Base-by-base conservation (phyloP, 2,797 vertebrate genomes). In the Cichlasoma orientale region DNA sequence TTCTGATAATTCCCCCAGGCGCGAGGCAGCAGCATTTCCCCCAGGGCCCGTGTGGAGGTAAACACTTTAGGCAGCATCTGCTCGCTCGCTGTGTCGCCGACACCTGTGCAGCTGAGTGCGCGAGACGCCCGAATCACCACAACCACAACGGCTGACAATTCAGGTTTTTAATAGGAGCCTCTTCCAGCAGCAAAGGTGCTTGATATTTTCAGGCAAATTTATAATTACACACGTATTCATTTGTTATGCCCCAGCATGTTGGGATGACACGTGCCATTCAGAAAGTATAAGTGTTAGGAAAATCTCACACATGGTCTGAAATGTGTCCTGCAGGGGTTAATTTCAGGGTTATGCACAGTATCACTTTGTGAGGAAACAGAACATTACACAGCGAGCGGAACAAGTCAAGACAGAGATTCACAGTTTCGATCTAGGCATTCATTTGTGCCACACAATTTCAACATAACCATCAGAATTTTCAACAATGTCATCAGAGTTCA, bases 1-100 rank as follows among this genome's bases (percentile, higher is more conserved):
- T 66, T 80, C 79, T 74, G 86, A 82, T 75, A 16, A 84, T 72
- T 81, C 88, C 80, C 33, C 85, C 74, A 31, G 74, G 58, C 81
- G 77, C 53, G 36, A 75, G 78, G 73, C 61, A 56, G 69, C 47
- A 13, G 33, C 68, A 71, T 79, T 66, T 83, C 88, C 82, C 82
- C 84, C 50, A 4, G 80, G 80, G 87, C 82, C 85, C 70, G 25
- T 47, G 74, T 52, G 75, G 86, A 82, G 79, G 80, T 72, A 71
- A 83, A 75, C 27, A 76, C 55, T 56, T 76, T 18, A 59, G 50
- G 54, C 70, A 55, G 74, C 88, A 83, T 83, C 82, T 88, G 85
- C 44, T 87, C 72, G 12, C 59, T 18, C 72, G 7, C 36, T 7
- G 2, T 56, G 73, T 73, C 70, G 52, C 38, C n/a, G 71, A 86